Conservation (phyloP, 1,140 invertebrate genomes). For the Macrotrachela quadricornifera region DNA sequence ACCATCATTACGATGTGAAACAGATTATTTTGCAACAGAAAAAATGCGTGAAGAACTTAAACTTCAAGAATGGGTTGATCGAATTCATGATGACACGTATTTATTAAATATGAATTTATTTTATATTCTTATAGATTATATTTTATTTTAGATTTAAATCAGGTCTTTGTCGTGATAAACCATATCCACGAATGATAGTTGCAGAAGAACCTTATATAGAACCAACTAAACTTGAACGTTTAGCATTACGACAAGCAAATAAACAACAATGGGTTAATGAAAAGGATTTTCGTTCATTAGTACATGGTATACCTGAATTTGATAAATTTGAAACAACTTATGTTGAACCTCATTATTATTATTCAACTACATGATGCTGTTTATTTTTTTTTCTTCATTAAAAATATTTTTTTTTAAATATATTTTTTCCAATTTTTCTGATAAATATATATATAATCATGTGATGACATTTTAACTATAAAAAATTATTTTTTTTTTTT, state of each 20-base stretch:
- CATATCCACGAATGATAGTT: not conserved
- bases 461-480: no score
- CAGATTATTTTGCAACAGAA: slow-evolving; percentile 22
- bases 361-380: no score
- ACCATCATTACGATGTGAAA: slow-evolving; percentile 23
- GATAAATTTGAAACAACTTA: slow-evolving; percentile 29
- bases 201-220: no score
- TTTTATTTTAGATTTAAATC: not conserved
- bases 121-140: no score
- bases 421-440: no score
- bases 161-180: not conserved
- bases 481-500: no score
- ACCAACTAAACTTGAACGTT: not conserved
- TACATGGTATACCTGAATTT: slow-evolving; percentile 27
- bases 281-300: slow-evolving; percentile 22
- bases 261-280: not conserved
- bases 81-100: slow-evolving; percentile 26
- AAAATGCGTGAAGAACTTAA: slow-evolving; percentile 23
- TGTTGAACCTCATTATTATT: slow-evolving; percentile 5
- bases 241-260: not conserved
- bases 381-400: no score
- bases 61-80: slow-evolving; percentile 23
- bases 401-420: no score
- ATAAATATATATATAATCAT: no score
- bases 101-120: slow-evolving; percentile 6